phyloP scores from a whole-genome alignment of 2,797 vertebrate species.

The Psittacula derbiana region DNA sequence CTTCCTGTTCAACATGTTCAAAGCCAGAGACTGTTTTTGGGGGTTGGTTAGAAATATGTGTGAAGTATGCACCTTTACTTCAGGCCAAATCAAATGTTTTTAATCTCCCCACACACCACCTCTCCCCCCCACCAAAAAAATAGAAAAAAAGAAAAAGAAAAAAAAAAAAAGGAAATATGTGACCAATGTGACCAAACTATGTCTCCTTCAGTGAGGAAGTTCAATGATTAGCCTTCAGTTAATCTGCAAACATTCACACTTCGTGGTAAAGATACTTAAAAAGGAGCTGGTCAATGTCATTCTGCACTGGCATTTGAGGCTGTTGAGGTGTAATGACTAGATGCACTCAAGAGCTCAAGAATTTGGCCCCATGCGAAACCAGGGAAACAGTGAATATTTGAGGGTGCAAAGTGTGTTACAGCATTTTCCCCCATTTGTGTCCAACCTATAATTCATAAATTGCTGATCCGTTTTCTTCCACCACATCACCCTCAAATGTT shows the following conservation, averaged over 20 bases:
- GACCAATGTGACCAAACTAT: slow-evolving; percentile 72
- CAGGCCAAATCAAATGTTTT: slow-evolving; percentile 94
- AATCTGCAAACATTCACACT: slow-evolving; percentile 73
- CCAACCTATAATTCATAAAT: slow-evolving; percentile 72
- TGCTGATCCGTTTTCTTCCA: slow-evolving; percentile 67
- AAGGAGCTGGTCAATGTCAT: slow-evolving; percentile 56
- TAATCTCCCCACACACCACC: slow-evolving; percentile 43
- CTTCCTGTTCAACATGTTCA: slow-evolving; percentile 93
- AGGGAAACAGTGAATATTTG: slow-evolving; percentile 54
- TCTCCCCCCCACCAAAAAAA: background rate
- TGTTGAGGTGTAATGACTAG: slow-evolving; percentile 20
- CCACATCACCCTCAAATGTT: slow-evolving; percentile 65
- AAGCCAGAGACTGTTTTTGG: slow-evolving; percentile 82
- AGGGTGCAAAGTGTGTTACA: slow-evolving; percentile 51
- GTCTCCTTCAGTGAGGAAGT: slow-evolving; percentile 76
- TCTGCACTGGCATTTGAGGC: slow-evolving; percentile 34
- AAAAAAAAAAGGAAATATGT: slow-evolving; percentile 36
- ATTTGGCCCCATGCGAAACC: slow-evolving; percentile 10
- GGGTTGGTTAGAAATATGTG: slow-evolving; percentile 90
- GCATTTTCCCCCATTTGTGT: slow-evolving; percentile 38
- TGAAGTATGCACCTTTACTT: slow-evolving; percentile 86
- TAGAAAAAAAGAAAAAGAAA: slow-evolving; percentile 12
- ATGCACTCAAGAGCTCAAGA: slow-evolving; percentile 25
- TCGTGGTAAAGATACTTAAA: slow-evolving; percentile 67
- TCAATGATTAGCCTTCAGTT: slow-evolving; percentile 71